Conservation (phyloP, 2,888 invertebrate species). For the Conomelus anceps region DNA sequence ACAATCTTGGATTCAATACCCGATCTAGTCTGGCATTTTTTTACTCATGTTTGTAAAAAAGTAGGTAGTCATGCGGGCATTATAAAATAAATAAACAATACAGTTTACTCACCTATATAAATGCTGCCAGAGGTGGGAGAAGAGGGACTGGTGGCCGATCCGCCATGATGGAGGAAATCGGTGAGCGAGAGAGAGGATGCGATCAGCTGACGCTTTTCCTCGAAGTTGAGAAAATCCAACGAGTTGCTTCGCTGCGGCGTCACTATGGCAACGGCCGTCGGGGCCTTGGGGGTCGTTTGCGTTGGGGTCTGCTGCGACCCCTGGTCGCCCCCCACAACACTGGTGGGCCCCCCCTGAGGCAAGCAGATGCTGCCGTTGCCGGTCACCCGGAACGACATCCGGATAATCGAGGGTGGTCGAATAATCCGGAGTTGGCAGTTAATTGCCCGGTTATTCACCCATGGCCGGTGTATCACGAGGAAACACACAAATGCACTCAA, state of each 20-base stretch:
- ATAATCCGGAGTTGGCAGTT: too few species aligned
- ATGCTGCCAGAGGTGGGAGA: conserved; percentile 35
- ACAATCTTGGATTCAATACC: too few species aligned
- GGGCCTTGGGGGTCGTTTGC: conserved; percentile 18
- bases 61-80: too few species aligned
- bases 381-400: conserved; percentile 21
- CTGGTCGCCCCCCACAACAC: conserved; percentile 6
- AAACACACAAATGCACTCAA: not conserved
- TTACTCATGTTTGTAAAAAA: too few species aligned
- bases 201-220: conserved; percentile 83
- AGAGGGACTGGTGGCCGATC: conserved; percentile 44
- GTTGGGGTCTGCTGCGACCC: conserved; percentile 25
- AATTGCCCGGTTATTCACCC: not conserved
- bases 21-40: too few species aligned
- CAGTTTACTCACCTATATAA: conserved; percentile 30
- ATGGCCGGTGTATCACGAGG: not conserved
- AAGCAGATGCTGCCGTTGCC: conserved; percentile 17
- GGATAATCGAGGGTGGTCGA: not conserved
- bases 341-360: conserved; percentile 16
- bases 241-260: conserved; percentile 72
- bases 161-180: conserved; percentile 69
- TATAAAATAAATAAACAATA: not conserved
- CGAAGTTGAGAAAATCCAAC: conserved; percentile 84
- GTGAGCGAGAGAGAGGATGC: conserved; percentile 81
- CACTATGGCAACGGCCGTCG: conserved; percentile 48